A percentile compares a stretch with the other conserved stretches of the same genome.
These are phyloP conservation scores for Luehdorfia chinensis DNA, from an alignment of 1,140 invertebrate genomes.

Conservation along the genomic window DNA sequence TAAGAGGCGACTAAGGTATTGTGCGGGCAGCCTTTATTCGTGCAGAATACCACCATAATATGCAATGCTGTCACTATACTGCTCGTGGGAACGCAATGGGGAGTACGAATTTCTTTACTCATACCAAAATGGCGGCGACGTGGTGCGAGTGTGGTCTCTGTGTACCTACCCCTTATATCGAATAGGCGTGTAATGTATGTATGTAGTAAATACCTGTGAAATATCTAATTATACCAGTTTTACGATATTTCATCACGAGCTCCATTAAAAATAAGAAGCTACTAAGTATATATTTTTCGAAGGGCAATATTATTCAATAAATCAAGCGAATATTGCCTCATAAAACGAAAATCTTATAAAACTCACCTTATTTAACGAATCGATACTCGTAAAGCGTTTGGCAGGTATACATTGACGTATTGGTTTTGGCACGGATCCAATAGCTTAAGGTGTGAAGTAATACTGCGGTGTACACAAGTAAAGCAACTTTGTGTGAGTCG, in stretches of 20 bases:
- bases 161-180: too few species aligned
- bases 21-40: too few species aligned
- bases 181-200: too few species aligned
- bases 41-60: too few species aligned
- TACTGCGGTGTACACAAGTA: constrained; percentile 1
- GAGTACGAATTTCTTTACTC: too few species aligned
- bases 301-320: constrained; percentile 9
- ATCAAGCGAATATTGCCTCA: constrained; percentile 8
- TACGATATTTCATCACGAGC: background rate
- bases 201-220: too few species aligned
- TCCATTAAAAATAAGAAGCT: background rate
- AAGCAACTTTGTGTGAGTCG: too few species aligned
- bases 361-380: constrained; percentile 17
- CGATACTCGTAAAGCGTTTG: constrained; percentile 30
- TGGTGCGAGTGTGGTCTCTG: too few species aligned
- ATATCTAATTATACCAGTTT: background rate
- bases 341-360: constrained; percentile 10
- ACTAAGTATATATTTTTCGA: constrained; percentile 2
- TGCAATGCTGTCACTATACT: too few species aligned
- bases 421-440: constrained; percentile 34
- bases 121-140: too few species aligned
- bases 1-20: too few species aligned
- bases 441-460: constrained; percentile 38
- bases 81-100: too few species aligned
- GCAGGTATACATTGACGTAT: constrained; percentile 30